Base-by-base conservation (phyloP, 2,888 invertebrate genomes). In the Dinocampus coccinellae region DNA sequence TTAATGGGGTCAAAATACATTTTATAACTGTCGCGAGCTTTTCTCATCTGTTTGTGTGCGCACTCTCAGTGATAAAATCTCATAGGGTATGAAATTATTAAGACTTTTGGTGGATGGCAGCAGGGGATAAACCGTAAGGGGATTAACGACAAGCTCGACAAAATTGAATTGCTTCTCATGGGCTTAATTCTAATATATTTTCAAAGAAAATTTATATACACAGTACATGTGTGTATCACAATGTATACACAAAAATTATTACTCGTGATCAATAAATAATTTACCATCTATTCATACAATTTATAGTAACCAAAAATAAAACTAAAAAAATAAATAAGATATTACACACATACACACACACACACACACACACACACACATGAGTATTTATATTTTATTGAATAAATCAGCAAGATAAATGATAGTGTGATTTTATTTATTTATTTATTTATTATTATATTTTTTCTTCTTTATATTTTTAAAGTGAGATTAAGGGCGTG, bases 391-490 rank as follows among this genome's bases (percentile, higher is more conserved):
- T 4, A 39, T 4, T n/a, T 39, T 39, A 39, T n/a, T n/a, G n/a
- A 1, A 47, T 47, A 20, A 47, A 47, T 47, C 16, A 16, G 9
- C 9, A n/a, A 47, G 7, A 1, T 16, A n/a, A 16, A 47, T 47
- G 47, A 47, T n/a, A 47, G 16, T 4, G 26, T 1, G 1, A 26
- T 11, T n/a, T n/a, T n/a, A n/a, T n/a, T n/a, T n/a, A n/a, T n/a
- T n/a, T 1, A 4, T 57, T 24, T 57, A 16, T 57, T 57, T 26
- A 11, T 16, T 22, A 22, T 55, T 22, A 2, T 55, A 2, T 55
- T 24, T 55, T 71, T 69, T 65, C 26, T 60, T 66, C 29, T 29
- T 47, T n/a, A n/a, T n/a, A n/a, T n/a, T 62, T 62, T 66, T 69
- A 29, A 57, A 53, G 42, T 33, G 53, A 62, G 36, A 63, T 65